A percentile compares a stretch with the other conserved stretches of the same genome.
phyloP scores from a whole-genome alignment of 2,888 invertebrate genomes.

The Agriotes lineatus region DNA sequence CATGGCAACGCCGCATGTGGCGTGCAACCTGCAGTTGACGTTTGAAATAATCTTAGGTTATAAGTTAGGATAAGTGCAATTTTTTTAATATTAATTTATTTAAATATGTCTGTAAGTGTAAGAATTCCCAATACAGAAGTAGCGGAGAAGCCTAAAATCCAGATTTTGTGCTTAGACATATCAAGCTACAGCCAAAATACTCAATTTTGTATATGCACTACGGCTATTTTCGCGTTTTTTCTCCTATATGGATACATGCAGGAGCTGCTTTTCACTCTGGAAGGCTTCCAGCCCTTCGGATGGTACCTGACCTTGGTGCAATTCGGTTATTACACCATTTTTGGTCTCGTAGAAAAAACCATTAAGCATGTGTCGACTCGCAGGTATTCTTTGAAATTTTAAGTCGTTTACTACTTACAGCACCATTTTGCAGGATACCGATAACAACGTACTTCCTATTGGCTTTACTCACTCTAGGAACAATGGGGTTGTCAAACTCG shows the following conservation, averaged over 20 bases:
- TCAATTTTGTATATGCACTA: slow-evolving; percentile 83
- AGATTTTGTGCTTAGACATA: slow-evolving; percentile 81
- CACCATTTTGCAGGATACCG: too few species aligned
- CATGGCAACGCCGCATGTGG: not conserved
- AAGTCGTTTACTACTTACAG: not conserved
- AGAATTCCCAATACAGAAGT: slow-evolving; percentile 4
- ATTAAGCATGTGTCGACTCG: slow-evolving; percentile 61
- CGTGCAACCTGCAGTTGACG: not conserved
- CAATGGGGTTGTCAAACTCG: slow-evolving; percentile 96
- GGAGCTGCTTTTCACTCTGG: slow-evolving; percentile 92
- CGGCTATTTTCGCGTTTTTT: slow-evolving; percentile 89
- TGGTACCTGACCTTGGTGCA: slow-evolving; percentile 94
- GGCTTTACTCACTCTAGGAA: slow-evolving; percentile 90
- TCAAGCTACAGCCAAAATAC: slow-evolving; percentile 73
- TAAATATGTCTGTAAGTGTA: slow-evolving; percentile 8
- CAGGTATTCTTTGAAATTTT: too few species aligned
- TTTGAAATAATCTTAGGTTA: slow-evolving; percentile 1
- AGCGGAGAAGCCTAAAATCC: slow-evolving; percentile 51
- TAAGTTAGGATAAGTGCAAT: not conserved
- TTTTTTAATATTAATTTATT: not conserved
- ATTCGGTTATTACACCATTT: slow-evolving; percentile 86
- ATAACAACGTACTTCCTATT: slow-evolving; percentile 82
- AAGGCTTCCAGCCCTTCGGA: slow-evolving; percentile 90
- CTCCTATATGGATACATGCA: slow-evolving; percentile 91
- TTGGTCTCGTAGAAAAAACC: slow-evolving; percentile 82